These are phyloP conservation scores for Drosophila pseudotakahashii DNA, from an alignment of 2,888 invertebrate genomes.

Conservation along the genomic window DNA sequence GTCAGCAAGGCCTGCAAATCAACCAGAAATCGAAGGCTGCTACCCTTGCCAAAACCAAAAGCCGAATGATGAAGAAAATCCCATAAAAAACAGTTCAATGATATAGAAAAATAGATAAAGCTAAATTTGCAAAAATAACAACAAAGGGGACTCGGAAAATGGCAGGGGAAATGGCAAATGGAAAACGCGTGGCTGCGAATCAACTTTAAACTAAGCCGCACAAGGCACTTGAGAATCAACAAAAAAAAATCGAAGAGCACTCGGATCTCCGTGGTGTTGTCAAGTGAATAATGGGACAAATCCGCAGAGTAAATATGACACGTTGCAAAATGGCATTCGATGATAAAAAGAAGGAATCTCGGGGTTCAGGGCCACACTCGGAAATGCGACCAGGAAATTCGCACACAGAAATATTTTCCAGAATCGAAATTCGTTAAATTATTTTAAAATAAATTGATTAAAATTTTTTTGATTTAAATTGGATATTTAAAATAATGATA, in stretches of 20 bases:
- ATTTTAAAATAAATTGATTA: too few relatives aligned
- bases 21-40: conserved; percentile 54
- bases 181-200: conserved; percentile 64
- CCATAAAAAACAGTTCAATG: conserved; percentile 78
- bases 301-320: conserved; percentile 79
- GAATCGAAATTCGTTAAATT: not conserved
- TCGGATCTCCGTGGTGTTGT: conserved; percentile 46
- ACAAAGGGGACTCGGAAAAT: conserved; percentile 23
- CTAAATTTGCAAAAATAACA: conserved; percentile 65
- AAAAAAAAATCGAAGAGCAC: conserved; percentile 17
- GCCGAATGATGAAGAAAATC: conserved; percentile 53
- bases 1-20: conserved; percentile 55
- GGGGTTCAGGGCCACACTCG: not conserved
- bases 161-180: conserved; percentile 33
- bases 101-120: conserved; percentile 73
- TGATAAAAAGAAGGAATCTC: conserved; percentile 60
- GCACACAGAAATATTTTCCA: not conserved
- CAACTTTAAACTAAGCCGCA: conserved; percentile 76
- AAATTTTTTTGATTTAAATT: too few relatives aligned
- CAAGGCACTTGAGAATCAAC: conserved; percentile 64
- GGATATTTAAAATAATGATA: too few relatives aligned
- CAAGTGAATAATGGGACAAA: conserved; percentile 79
- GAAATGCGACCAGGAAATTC: conserved; percentile 1
- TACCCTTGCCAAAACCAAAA: conserved; percentile 24
- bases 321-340: conserved; percentile 76